Evolutionary conservation across 2,797 vertebrate genomes (phyloP).

Genomic region (Sebastes hubbsi): DNA sequence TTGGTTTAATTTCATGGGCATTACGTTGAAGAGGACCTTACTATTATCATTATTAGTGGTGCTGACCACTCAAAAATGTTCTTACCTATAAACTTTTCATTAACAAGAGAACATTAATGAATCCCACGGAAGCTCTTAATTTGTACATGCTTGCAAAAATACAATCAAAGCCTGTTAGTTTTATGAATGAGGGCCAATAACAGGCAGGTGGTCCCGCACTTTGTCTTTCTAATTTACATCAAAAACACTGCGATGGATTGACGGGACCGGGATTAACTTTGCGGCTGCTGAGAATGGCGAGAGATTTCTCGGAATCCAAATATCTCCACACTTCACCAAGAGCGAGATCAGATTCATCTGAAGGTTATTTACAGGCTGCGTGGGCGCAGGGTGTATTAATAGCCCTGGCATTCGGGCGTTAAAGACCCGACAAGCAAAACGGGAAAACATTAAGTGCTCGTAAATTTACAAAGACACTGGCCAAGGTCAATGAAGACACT

Average conservation of each 20-base stretch:
- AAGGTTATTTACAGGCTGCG: slow-evolving; percentile 60
- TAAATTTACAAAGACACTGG: slow-evolving; percentile 41
- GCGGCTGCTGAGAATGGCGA: slow-evolving; percentile 52
- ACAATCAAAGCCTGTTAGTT: neutral
- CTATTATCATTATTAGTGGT: neutral
- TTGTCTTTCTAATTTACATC: neutral
- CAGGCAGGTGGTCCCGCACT: neutral
- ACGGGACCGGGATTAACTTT: slow-evolving; percentile 29
- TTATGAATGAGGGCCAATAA: neutral
- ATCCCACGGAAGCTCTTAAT: neutral
- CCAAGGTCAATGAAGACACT: slow-evolving; percentile 41
- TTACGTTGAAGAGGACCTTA: neutral
- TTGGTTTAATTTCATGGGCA: neutral
- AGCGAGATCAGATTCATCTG: slow-evolving; percentile 58
- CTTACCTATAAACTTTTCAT: neutral
- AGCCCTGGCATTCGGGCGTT: slow-evolving; percentile 44
- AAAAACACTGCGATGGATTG: slow-evolving; percentile 3
- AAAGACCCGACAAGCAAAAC: slow-evolving; percentile 48
- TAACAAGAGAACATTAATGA: neutral
- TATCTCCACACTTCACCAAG: slow-evolving; percentile 57
- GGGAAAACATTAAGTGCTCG: slow-evolving; percentile 45
- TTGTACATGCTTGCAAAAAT: neutral
- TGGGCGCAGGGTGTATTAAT: slow-evolving; percentile 65
- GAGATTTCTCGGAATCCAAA: slow-evolving; percentile 64
- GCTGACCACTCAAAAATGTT: neutral